Evolutionary conservation across 2,113 vertebrate species (phyloP).

Genomic region (Microcebus tavaratra): DNA sequence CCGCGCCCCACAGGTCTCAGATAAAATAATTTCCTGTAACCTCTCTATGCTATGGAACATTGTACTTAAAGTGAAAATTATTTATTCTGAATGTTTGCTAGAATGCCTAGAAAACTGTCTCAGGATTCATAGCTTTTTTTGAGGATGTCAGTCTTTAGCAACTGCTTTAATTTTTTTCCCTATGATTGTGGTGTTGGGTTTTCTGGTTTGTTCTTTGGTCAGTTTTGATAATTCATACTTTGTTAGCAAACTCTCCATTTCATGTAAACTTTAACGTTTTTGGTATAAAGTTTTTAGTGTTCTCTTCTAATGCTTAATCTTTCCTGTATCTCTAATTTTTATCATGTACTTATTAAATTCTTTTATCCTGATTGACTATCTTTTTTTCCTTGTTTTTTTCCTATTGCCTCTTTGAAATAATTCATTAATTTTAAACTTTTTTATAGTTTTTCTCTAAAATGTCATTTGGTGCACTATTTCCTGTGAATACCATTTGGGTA

Average conservation of each 20-base stretch:
- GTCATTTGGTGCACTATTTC: neutral
- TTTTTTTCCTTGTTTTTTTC: neutral
- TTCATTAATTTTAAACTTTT: neutral
- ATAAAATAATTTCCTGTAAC: neutral
- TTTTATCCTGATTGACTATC: neutral
- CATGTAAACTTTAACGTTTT: neutral
- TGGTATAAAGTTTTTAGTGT: neutral
- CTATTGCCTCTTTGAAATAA: neutral
- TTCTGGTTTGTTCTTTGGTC: neutral
- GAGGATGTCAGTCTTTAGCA: neutral
- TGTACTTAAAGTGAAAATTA: neutral
- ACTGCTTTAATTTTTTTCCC: neutral
- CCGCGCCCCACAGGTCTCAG: too few relatives aligned
- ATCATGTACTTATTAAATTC: neutral
- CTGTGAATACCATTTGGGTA: neutral
- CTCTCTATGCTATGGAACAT: neutral
- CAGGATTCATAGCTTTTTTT: neutral
- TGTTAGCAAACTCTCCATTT: neutral
- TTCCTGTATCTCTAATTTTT: neutral
- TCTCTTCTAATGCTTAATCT: neutral
- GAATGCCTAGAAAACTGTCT: neutral
- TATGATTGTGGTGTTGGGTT: neutral
- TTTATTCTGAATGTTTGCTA: neutral
- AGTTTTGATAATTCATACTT: constrained; percentile 17
- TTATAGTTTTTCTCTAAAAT: constrained; percentile 4